Conservation (phyloP, 2,113 vertebrate species). For the Rattus rattus region DNA sequence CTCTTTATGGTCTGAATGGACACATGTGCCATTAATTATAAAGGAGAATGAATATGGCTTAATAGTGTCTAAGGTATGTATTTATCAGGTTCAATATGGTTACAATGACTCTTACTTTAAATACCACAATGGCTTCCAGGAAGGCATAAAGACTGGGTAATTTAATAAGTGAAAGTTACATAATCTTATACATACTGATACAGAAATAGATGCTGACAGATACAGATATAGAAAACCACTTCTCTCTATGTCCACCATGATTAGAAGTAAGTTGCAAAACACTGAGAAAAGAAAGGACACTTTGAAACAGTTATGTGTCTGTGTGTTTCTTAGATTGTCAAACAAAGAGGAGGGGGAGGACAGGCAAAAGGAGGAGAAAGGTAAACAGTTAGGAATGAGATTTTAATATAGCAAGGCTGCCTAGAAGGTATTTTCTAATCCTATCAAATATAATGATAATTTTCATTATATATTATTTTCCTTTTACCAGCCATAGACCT, state of each 20-base stretch:
- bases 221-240: background rate
- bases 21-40: background rate
- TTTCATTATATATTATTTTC: conserved; percentile 59
- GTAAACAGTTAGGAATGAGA: background rate
- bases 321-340: background rate
- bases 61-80: conserved; percentile 9
- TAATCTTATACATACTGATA: background rate
- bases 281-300: background rate
- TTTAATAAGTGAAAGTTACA: conserved; percentile 34
- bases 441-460: conserved; percentile 36
- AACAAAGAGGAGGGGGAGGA: background rate
- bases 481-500: conserved; percentile 31
- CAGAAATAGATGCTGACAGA: background rate
- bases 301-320: background rate
- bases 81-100: conserved; percentile 11
- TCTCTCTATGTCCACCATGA: background rate
- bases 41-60: background rate
- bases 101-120: background rate
- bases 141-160: background rate
- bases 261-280: background rate
- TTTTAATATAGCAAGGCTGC: background rate
- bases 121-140: background rate
- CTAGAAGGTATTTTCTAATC: conserved; percentile 1
- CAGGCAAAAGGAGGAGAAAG: rapidly evolving
- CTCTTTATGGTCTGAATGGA: background rate